Evolutionary conservation across 2,113 vertebrate species (phyloP).

Genomic region (Dipodomys merriami): DNA sequence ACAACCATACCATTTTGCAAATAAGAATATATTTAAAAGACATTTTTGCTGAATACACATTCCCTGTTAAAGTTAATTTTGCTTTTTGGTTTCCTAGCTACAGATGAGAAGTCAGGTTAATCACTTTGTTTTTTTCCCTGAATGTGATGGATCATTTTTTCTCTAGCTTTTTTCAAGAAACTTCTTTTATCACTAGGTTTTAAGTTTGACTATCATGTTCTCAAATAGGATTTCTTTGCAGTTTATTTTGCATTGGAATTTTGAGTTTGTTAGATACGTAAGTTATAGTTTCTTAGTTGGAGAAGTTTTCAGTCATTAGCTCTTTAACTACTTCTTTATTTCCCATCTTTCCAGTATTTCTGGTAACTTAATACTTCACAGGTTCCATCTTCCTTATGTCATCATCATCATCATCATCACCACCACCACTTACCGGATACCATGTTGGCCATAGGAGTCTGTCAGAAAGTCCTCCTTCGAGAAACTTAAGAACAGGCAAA

Average conservation of each 20-base stretch:
- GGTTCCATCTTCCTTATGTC: background rate
- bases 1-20: background rate
- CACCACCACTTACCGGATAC: too few species aligned
- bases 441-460: too few species aligned
- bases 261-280: background rate
- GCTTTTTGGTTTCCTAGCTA: background rate
- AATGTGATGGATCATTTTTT: background rate
- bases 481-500: too few species aligned
- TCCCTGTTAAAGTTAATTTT: too few species aligned
- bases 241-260: background rate
- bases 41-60: background rate
- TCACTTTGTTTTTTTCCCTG: background rate
- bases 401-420: too few species aligned
- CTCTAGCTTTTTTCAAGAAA: background rate
- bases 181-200: background rate
- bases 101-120: background rate
- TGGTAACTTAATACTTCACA: background rate
- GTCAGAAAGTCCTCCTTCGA: too few species aligned
- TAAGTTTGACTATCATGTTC: background rate
- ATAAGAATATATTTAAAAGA: background rate
- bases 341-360: background rate
- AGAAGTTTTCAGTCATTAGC: background rate
- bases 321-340: background rate
- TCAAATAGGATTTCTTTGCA: background rate
- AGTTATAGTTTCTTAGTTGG: constrained; percentile 15